Evolutionary conservation across 2,888 invertebrate genomes (phyloP), one percentile per base, ranked within the genome.

Genomic region (Drosophila birchii): DNA sequence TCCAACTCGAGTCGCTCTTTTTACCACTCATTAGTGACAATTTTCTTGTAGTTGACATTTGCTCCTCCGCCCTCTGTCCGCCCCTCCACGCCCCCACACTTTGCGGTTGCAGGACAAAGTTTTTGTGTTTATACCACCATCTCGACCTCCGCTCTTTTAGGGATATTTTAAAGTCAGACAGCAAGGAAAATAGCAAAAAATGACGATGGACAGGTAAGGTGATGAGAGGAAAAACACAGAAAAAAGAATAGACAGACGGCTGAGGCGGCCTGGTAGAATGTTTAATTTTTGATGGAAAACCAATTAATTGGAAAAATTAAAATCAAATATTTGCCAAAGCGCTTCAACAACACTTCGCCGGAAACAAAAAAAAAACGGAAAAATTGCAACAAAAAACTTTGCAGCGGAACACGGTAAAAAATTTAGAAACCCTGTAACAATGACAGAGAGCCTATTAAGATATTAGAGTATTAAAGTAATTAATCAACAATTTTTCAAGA

Each of bases 11-110:
- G 58, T 74, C 56, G 80, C 77, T 83, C 88, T 86, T 89, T 89
- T 88, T 81, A 83, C 86, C 86, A 86, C 86, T 86, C 86, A 89
- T 86, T 86, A 86, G 86, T 86, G 86, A 89, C 90, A 89, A 86
- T 86, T 86, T 86, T 88, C 90, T 89, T 89, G 86, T 86, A 89
- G 86, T 89, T 86, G 86, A 89, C 86, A 86, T 86, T 89, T 73
- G 73, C 76, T 49, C 49, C 67, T 43, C 54, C 67, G 39, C 56
- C 51, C 60, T 32, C 53, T 36, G 39, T 6, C n/a, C 26, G 16
- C 43, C 14, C 4, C 26, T 11, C 16, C 49, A 5, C 34, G 20
- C 51, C 39, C 39, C 4, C 36, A 34, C 36, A 51, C 23, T 38
- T 55, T 57, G 76, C 49, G 74, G 74, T 56, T 76, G 71, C 44